Percentiles rank a stretch among this genome's conserved stretches.
Evolutionary conservation across 2,113 vertebrate genomes (phyloP).

Genomic region (Fulmarus glacialis): DNA sequence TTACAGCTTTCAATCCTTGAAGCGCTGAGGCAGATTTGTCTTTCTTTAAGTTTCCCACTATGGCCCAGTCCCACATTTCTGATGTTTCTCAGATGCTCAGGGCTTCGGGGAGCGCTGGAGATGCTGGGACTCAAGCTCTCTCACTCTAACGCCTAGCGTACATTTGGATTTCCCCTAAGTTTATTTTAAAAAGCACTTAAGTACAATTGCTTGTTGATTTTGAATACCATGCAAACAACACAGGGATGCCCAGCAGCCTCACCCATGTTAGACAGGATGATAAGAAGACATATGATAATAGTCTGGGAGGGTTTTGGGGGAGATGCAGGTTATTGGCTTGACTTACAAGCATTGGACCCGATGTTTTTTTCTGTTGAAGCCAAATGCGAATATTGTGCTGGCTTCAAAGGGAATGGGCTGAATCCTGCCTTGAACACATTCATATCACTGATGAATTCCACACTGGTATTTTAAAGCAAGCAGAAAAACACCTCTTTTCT

Average conservation of each 20-base stretch:
- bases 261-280: neutral
- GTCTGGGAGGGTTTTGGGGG: neutral
- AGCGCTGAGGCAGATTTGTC: neutral
- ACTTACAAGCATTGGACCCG: neutral
- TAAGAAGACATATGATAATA: neutral
- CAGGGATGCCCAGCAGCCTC: neutral
- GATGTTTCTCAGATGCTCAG: neutral
- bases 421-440: neutral
- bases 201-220: neutral
- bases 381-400: neutral
- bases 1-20: conserved; percentile 27
- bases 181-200: neutral
- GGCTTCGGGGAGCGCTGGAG: neutral
- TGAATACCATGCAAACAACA: neutral
- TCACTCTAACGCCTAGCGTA: fast-evolving
- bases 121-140: neutral
- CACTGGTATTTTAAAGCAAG: neutral
- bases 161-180: neutral
- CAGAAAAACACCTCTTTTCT: neutral
- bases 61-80: neutral
- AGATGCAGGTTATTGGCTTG: neutral
- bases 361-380: neutral
- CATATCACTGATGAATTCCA: neutral
- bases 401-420: neutral
- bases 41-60: neutral